Base-by-base conservation (phyloP, 53 echinoderm and acorn worm genomes). In the Holothuria leucospilota region DNA sequence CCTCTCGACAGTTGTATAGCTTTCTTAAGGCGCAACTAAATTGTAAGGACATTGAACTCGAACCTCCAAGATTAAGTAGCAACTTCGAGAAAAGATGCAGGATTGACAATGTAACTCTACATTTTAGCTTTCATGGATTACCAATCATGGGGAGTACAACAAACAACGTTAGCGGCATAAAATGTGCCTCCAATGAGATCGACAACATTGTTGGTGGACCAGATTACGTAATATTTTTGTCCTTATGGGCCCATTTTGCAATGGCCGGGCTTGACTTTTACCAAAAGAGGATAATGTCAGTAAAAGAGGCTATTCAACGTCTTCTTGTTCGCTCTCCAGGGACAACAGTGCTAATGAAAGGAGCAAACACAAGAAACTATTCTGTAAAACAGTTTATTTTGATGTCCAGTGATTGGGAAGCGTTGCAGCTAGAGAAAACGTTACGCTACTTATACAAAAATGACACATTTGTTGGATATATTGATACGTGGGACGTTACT, bases 351-450 rank as follows among this genome's bases (percentile, higher is more conserved):
- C n/a, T 71, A 2, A 71, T 71, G 71, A 71, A 71, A 71, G 71
- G 71, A 13, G 71, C 71, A 38, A 71, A 71, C 71, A 71, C 71
- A 20, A 12, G 71, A n/a, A 71, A 71, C 39, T 71, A 71, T 71
- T 13, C 39, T 21, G 30, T 34, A 39, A 39, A 38, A 38, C 29
- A 39, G 21, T 71, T 39, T 14, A 39, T 39, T 13, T 38, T 71
- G 42, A 71, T 38, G 21, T 71, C 71, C 1, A 71, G 71, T 38
- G 71, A 71, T 12, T 71, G 71, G 71, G 20, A 39, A 34, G 71
- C 71, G 4, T 41, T 34, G 38, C 39, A 71, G 41, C 20, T 34
- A 15, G 71, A 71, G 71, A 71, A 71, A 38, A 38, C 7, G 11
- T 41, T 71, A 39, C 38, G 71, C 13, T 13, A 18, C 8, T 71